Conservation (phyloP, 2,797 vertebrate species). For the Novumbra hubbsi region DNA sequence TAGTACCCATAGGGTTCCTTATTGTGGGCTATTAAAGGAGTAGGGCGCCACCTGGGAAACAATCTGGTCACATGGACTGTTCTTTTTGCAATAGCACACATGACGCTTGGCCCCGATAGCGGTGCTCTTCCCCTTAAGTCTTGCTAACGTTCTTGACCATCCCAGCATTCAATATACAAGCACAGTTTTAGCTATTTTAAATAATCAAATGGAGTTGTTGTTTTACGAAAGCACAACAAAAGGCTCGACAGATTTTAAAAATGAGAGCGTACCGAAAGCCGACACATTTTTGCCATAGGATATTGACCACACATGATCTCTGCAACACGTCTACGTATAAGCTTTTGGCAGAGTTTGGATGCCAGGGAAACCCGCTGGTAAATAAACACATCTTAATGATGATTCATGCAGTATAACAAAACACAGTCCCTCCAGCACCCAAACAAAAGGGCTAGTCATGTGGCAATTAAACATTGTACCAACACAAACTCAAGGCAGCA, state of each 20-base stretch:
- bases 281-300: neutral
- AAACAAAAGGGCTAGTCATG: slow-evolving; percentile 73
- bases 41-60: neutral
- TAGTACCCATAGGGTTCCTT: neutral
- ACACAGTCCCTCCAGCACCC: slow-evolving; percentile 63
- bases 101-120: neutral
- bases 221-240: neutral
- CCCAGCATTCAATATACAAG: neutral
- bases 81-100: neutral
- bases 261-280: neutral
- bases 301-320: neutral
- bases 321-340: neutral
- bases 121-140: neutral
- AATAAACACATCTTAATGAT: slow-evolving; percentile 71
- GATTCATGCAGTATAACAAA: slow-evolving; percentile 73
- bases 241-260: neutral
- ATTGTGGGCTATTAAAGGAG: neutral
- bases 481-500: slow-evolving; percentile 71
- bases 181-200: neutral
- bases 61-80: slow-evolving; percentile 35
- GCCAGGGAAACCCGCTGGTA: slow-evolving; percentile 45
- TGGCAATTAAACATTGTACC: slow-evolving; percentile 71
- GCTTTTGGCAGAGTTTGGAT: slow-evolving; percentile 33
- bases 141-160: neutral
- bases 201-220: neutral